These are phyloP conservation scores for Cyrtorhinus lividipennis DNA, from an alignment of 1,140 invertebrate species.

Conservation along the genomic window DNA sequence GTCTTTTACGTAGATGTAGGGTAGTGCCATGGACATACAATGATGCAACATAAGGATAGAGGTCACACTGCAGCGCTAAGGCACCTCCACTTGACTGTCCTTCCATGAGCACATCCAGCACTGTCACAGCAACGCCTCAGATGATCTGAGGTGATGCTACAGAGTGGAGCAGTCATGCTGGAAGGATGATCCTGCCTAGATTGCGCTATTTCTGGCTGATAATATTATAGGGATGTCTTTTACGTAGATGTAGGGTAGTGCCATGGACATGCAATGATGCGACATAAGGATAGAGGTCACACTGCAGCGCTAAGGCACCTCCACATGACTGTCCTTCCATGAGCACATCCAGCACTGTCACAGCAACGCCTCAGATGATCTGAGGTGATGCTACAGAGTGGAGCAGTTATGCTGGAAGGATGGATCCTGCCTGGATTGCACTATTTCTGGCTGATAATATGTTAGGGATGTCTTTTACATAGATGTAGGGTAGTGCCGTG, in stretches of 20 bases:
- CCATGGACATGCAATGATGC: background rate
- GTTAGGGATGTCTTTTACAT: too few relatives aligned
- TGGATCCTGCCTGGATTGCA: too few relatives aligned
- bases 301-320: slow-evolving; percentile 9
- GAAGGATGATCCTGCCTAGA: too few relatives aligned
- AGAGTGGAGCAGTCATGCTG: background rate
- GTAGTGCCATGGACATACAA: background rate
- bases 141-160: background rate
- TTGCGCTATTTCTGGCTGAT: too few relatives aligned
- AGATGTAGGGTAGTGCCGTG: background rate
- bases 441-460: too few relatives aligned
- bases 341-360: slow-evolving; percentile 3
- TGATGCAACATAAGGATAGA: slow-evolving; percentile 16
- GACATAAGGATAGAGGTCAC: slow-evolving; percentile 16
- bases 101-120: slow-evolving; percentile 1
- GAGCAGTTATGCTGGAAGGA: slow-evolving; percentile 9
- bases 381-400: background rate
- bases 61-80: slow-evolving; percentile 13
- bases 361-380: background rate
- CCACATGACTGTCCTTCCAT: slow-evolving; percentile 1
- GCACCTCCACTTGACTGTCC: background rate
- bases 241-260: background rate
- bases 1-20: too few relatives aligned
- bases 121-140: background rate
- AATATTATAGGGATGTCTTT: too few relatives aligned